Base-by-base conservation (phyloP, 2,797 vertebrate genomes). In the Semotilus atromaculatus region DNA sequence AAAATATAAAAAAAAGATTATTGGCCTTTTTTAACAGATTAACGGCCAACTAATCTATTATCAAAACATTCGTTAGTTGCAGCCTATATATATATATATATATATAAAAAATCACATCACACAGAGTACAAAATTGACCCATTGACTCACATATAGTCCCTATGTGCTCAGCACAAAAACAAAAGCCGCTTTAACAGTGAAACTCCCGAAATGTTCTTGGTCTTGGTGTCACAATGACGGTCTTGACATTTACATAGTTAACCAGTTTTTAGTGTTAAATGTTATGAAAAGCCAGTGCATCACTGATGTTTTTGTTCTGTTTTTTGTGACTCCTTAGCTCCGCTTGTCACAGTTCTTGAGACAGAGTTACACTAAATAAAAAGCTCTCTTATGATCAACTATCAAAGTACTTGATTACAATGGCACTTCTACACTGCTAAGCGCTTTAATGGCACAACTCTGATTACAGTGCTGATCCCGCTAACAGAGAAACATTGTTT, bases 401-500 rank as follows among this genome's bases (percentile, higher is more conserved):
- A 48, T 74, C 40, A 51, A 62, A 21, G 29, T 51, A 26, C 38
- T 36, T 7, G 5, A 26, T 48, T 34, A 79, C 31, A 79, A 66
- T 48, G 75, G 66, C 38, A 68, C 38, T 43, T 78, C 23, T 73
- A 45, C 60, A 83, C 3, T 10, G 11, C 40, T 1, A 31, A 68
- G 51, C 21, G 1, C 60, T 75, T 45, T 77, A 75, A 79, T 55
- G 45, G 26, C 45, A 38, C 58, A 84, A 23, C 36, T 86, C 70
- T 80, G 60, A 81, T 80, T 76, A 81, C 84, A 45, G 34, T 34
- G 45, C 34, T 34, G 77, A 81, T 81, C 26, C 58, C 16, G 38
- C 13, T 43, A 26, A 76, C 70, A 85, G 79, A 81, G 78, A 81
- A 85, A 75, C 45, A 68, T 36, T 84, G 82, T 83, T 83, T 7